These are phyloP conservation scores for Eudasyphora cyanicolor DNA, from an alignment of 2,888 invertebrate genomes.

Conservation along the genomic window DNA sequence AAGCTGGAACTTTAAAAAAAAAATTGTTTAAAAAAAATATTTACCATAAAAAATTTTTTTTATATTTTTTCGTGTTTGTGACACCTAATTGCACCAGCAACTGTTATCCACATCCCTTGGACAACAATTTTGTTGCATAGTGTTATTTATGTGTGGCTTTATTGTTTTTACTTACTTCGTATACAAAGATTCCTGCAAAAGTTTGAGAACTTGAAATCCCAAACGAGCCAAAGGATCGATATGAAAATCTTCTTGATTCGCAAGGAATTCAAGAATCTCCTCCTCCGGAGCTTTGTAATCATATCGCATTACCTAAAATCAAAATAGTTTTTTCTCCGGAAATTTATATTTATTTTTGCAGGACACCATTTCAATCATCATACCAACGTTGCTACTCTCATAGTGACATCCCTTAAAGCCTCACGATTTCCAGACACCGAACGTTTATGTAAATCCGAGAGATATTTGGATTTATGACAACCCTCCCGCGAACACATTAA, in stretches of 20 bases:
- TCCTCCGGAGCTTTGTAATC: slow-evolving; percentile 69
- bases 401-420: slow-evolving; percentile 72
- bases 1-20: too few relatives aligned
- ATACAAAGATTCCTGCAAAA: slow-evolving; percentile 71
- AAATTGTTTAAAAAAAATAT: too few relatives aligned
- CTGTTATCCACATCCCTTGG: too few relatives aligned
- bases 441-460: slow-evolving; percentile 70
- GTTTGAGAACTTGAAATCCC: slow-evolving; percentile 69
- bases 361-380: slow-evolving; percentile 31
- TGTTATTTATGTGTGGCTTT: neutral
- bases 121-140: too few relatives aligned
- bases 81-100: too few relatives aligned
- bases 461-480: slow-evolving; percentile 68
- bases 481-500: slow-evolving; percentile 67
- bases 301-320: slow-evolving; percentile 68
- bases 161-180: slow-evolving; percentile 70
- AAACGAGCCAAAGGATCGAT: slow-evolving; percentile 72
- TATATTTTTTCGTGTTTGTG: too few relatives aligned
- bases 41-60: too few relatives aligned
- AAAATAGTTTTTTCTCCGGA: too few relatives aligned
- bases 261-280: slow-evolving; percentile 67
- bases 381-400: slow-evolving; percentile 74
- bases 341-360: neutral
- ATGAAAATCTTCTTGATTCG: slow-evolving; percentile 68
- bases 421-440: slow-evolving; percentile 72